Evolutionary conservation across 2,888 invertebrate genomes (phyloP), one percentile per base, ranked within the genome.

Genomic region (Pristionchus mayeri): DNA sequence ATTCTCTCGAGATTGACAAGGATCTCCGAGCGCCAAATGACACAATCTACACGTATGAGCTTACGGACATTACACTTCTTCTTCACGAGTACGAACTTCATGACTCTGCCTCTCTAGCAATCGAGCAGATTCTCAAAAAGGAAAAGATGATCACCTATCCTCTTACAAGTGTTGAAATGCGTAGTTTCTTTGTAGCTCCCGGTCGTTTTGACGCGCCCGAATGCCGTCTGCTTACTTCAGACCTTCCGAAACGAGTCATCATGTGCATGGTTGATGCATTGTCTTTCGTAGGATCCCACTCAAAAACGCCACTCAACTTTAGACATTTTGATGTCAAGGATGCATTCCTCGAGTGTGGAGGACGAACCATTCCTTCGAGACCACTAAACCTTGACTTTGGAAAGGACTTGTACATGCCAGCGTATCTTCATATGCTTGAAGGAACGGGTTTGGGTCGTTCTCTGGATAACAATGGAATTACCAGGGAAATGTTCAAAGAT

Each of bases 381-480:
- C 44, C 48, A 2, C 11, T 76, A 1, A 76, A 76, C 13, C 50
- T 76, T 2, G 48, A 76, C 21, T 76, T 76, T 76, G 76, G 48
- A 76, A 48, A 76, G 3, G 50, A 48, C 13, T 16, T 3, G 11
- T 76, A 27, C 30, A 44, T 76, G 30, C 76, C 44, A 4, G 76
- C 76, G 0, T 76, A 76, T 76, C 48, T 76, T 1, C 24, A 44
- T 27, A 76, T 76, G 76, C 24, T 48, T 2, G 76, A 76, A 48
- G 76, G 76, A 48, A 24, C 50, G 30, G 76, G 76, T 37, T 27
- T 76, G 76, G 76, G n/a, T 16, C 16, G 76, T 3, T 21, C 27
- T 27, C 7, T 16, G 1, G 24, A 7, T 0, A 48, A 27, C 13
- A 76, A 76, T 16, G 76, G 76, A 76, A 76, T 76, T 4, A 48